Conservation (phyloP, 2,797 vertebrate genomes). For the Notolepis coatsorum region DNA sequence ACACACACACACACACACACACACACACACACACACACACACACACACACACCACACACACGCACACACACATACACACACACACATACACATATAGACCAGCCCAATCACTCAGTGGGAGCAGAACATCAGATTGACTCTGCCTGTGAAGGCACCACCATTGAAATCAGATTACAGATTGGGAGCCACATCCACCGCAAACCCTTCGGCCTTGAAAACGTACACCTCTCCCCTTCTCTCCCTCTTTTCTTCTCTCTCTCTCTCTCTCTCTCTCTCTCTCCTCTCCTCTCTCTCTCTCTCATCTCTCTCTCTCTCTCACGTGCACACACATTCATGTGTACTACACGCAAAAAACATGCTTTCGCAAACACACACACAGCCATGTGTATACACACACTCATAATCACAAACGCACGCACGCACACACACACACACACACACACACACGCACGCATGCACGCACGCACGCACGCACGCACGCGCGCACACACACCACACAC, state of each 20-base stretch:
- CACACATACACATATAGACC: slow-evolving; percentile 24
- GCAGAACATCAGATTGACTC: slow-evolving; percentile 82
- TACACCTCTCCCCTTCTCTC: slow-evolving; percentile 63
- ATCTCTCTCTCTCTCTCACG: no score
- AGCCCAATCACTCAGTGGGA: slow-evolving; percentile 69
- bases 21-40: not conserved
- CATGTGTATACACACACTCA: no score
- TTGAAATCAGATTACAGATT: slow-evolving; percentile 83
- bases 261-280: not conserved
- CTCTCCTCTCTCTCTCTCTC: no score
- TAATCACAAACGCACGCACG: no score
- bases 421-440: no score
- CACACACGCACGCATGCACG: not conserved
- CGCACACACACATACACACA: slow-evolving; percentile 26
- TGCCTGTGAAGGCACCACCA: slow-evolving; percentile 75
- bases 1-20: not conserved
- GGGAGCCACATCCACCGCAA: slow-evolving; percentile 72
- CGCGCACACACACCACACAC: not conserved
- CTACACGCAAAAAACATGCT: no score
- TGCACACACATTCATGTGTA: no score
- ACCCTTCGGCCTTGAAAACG: slow-evolving; percentile 80
- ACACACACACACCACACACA: slow-evolving; percentile 25
- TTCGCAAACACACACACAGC: no score
- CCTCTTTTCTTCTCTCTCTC: slow-evolving; percentile 19
- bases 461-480: not conserved